phyloP scores from a whole-genome alignment of 1,140 invertebrate genomes.

The Macrosteles quadrilineatus region DNA sequence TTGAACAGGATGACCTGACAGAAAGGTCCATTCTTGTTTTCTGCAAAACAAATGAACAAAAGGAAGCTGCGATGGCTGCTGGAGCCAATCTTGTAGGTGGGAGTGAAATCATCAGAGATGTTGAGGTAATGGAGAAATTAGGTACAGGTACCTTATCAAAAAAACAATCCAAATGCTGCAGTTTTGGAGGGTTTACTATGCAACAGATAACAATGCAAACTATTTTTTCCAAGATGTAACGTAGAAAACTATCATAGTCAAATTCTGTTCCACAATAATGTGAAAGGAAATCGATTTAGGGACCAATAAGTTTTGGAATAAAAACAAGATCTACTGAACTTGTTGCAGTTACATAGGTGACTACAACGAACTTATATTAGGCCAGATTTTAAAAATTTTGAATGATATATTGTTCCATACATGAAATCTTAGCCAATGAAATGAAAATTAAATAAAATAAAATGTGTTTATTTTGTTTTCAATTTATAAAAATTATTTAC shows the following conservation, averaged over 20 bases:
- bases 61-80: slow-evolving; percentile 59
- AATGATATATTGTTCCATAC: too few species aligned
- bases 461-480: too few species aligned
- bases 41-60: slow-evolving; percentile 60
- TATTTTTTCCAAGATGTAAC: neutral
- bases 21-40: slow-evolving; percentile 68
- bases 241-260: neutral
- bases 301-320: too few species aligned
- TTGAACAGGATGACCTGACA: slow-evolving; percentile 59
- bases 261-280: neutral
- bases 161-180: neutral
- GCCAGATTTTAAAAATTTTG: too few species aligned
- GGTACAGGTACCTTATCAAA: too few species aligned
- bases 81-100: slow-evolving; percentile 71
- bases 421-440: too few species aligned
- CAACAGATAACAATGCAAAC: neutral
- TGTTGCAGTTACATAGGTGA: too few species aligned
- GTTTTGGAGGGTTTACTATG: slow-evolving; percentile 1
- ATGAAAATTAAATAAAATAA: too few species aligned
- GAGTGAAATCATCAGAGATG: slow-evolving; percentile 68
- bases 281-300: too few species aligned
- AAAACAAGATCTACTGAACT: too few species aligned
- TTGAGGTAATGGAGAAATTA: slow-evolving; percentile 57
- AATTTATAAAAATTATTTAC: too few species aligned
- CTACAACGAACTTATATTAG: too few species aligned